phyloP scores from a whole-genome alignment of 2,113 vertebrate species.

The Callopanchax toddi region DNA sequence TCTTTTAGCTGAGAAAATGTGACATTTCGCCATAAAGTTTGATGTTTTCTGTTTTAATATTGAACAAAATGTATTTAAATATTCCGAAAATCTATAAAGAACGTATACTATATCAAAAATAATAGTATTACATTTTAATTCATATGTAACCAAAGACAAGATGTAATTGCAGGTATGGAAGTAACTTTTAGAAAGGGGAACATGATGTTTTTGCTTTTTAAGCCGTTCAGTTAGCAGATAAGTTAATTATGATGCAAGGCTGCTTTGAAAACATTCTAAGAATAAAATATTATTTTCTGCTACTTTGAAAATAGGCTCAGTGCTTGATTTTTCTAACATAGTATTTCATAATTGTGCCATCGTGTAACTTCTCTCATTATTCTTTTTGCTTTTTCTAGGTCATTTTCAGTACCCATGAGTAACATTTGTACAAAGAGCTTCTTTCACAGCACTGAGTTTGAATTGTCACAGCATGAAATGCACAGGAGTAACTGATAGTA shows the following conservation, averaged over 20 bases:
- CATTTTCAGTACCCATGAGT: conserved; percentile 7
- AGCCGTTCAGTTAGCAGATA: conserved; percentile 1
- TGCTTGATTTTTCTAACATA: conserved; percentile 1
- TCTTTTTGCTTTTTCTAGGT: neutral
- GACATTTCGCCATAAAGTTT: neutral
- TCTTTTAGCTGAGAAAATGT: too few relatives aligned
- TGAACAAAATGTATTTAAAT: too few relatives aligned
- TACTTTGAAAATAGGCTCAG: neutral
- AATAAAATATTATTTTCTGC: neutral
- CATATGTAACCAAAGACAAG: too few relatives aligned
- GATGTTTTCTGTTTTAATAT: neutral
- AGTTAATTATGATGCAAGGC: conserved; percentile 2
- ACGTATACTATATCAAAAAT: too few relatives aligned
- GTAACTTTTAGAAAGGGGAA: neutral
- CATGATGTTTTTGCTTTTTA: neutral
- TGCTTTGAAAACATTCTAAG: neutral
- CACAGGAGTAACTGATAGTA: neutral
- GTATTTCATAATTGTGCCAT: neutral
- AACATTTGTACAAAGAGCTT: neutral
- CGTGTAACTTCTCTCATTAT: conserved; percentile 2
- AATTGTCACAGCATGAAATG: conserved; percentile 7
- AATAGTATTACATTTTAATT: too few relatives aligned
- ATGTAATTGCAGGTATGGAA: too few relatives aligned
- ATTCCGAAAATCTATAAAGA: too few relatives aligned
- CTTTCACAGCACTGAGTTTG: conserved; percentile 6